phyloP scores from a whole-genome alignment of 2,113 vertebrate species.

The Centrocercus urophasianus region DNA sequence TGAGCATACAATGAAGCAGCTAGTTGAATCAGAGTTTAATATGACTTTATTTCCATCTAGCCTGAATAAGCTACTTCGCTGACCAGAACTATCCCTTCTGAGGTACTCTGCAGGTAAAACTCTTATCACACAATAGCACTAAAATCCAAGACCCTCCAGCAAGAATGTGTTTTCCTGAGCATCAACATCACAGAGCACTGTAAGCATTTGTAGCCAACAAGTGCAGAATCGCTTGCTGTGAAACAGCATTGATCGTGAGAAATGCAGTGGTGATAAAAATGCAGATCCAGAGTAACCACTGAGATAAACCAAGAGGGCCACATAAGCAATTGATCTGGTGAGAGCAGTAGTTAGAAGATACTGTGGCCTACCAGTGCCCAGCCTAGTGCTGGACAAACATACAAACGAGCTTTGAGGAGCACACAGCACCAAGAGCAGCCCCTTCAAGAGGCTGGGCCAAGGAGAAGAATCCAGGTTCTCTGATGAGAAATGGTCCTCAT shows the following conservation, averaged over 20 bases:
- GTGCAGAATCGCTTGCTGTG: not conserved
- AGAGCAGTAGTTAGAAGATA: not conserved
- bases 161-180: not conserved
- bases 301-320: not conserved
- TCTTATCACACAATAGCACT: not conserved
- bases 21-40: not conserved
- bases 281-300: not conserved
- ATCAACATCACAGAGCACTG: not conserved
- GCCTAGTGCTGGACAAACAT: not conserved
- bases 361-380: not conserved
- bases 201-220: not conserved
- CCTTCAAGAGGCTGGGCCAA: not conserved
- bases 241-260: not conserved
- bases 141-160: not conserved
- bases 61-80: not conserved
- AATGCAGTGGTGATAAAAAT: not conserved
- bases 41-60: not conserved
- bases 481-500: not conserved
- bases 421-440: not conserved
- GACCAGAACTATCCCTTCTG: not conserved
- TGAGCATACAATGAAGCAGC: not conserved
- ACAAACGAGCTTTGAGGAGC: not conserved
- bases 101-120: not conserved
- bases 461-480: not conserved
- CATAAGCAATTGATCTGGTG: fast-evolving